phyloP scores from a whole-genome alignment of 2,113 vertebrate species.

The Nibea albiflora region DNA sequence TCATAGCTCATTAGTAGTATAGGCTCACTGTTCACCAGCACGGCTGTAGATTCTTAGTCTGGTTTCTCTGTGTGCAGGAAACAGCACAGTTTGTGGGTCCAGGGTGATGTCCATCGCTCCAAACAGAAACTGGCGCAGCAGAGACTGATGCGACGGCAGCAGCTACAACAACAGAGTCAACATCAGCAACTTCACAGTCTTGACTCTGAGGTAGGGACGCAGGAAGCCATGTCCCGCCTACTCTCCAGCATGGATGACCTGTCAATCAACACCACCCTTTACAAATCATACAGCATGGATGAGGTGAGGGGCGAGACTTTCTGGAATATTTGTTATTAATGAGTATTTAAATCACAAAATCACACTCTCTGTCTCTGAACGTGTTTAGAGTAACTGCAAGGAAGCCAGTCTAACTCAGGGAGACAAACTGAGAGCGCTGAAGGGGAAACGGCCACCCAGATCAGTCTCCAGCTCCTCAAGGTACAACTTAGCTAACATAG shows the following conservation, averaged over 20 bases:
- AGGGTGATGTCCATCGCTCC: constrained; percentile 88
- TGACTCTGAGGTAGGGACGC: constrained; percentile 48
- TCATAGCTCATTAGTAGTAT: no score
- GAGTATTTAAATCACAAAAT: neutral
- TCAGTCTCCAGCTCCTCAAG: constrained; percentile 76
- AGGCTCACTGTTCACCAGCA: no score
- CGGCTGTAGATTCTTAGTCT: no score
- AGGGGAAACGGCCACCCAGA: constrained; percentile 86
- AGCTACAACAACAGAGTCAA: constrained; percentile 51
- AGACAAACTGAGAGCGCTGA: constrained; percentile 93
- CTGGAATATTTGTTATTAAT: neutral
- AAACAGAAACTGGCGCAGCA: constrained; percentile 84
- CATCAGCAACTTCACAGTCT: constrained; percentile 34
- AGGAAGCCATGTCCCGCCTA: constrained; percentile 80
- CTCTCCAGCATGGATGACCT: constrained; percentile 89
- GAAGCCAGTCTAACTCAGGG: constrained; percentile 88
- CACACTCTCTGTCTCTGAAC: neutral
- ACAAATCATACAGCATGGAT: constrained; percentile 83
- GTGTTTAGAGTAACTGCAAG: constrained; percentile 82
- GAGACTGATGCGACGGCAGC: constrained; percentile 55
- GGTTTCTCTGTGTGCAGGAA: constrained; percentile 80
- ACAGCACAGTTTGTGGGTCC: constrained; percentile 89
- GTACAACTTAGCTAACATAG: constrained; percentile 12
- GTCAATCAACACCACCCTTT: constrained; percentile 84
- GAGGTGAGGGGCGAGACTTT: constrained; percentile 81